phyloP scores from a whole-genome alignment of 1,140 invertebrate species.

The Leptinotarsa defecta region DNA sequence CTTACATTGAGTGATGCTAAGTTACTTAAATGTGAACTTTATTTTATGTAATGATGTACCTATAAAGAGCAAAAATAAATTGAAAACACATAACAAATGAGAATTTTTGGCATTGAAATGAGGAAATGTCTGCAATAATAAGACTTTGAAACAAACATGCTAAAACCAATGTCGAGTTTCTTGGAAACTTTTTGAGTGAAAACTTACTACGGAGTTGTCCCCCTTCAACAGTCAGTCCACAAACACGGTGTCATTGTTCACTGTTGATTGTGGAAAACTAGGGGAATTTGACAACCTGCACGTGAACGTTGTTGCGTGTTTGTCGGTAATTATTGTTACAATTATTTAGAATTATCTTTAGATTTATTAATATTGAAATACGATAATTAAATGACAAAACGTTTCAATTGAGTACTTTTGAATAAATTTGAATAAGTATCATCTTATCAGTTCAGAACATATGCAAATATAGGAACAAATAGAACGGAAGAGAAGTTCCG shows the following conservation, averaged over 20 bases:
- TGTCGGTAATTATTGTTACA: slow-evolving; percentile 7
- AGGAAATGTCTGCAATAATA: too few relatives aligned
- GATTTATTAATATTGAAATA: slow-evolving; percentile 7
- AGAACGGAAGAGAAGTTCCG: too few relatives aligned
- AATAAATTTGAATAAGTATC: too few relatives aligned
- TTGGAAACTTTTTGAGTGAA: not conserved
- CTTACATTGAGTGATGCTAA: too few relatives aligned
- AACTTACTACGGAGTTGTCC: not conserved
- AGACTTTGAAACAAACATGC: not conserved
- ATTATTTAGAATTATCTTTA: slow-evolving; percentile 18
- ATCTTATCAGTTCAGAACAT: too few relatives aligned
- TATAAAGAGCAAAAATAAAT: too few relatives aligned
- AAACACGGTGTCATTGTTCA: slow-evolving; percentile 11
- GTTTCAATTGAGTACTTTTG: too few relatives aligned
- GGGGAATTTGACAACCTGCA: slow-evolving; percentile 17
- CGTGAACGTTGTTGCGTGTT: slow-evolving; percentile 14
- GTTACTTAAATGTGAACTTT: too few relatives aligned
- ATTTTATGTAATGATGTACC: too few relatives aligned
- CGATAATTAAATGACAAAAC: not conserved
- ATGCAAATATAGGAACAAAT: too few relatives aligned
- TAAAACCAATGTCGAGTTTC: not conserved
- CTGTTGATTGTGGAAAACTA: not conserved
- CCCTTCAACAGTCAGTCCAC: not conserved
- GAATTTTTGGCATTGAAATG: too few relatives aligned
- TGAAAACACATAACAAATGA: too few relatives aligned